Conservation (phyloP, 1,140 invertebrate genomes). For the Lepidurus packardi region DNA sequence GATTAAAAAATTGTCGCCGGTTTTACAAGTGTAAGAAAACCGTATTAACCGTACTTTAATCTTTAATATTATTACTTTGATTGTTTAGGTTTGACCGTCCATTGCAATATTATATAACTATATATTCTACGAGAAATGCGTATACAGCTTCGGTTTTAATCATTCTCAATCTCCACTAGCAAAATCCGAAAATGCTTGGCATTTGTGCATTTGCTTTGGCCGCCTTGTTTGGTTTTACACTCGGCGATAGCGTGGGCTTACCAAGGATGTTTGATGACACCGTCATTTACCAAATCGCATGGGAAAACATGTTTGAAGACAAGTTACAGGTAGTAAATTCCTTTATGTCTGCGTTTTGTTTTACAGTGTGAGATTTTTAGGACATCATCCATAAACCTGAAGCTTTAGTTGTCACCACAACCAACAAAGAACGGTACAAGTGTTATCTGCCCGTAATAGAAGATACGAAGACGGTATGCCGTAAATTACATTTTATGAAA, state of each 20-base stretch:
- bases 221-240: conserved; percentile 5
- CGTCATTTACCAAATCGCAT: conserved; percentile 71
- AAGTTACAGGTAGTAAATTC: conserved; percentile 33
- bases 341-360: neutral
- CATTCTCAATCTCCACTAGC: no score
- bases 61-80: no score
- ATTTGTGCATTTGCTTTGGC: neutral
- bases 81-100: no score
- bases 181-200: neutral
- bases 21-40: neutral
- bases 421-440: conserved; percentile 30
- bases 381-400: conserved; percentile 20
- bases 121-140: no score
- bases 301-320: conserved; percentile 43
- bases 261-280: conserved; percentile 73
- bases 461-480: conserved; percentile 31
- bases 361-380: conserved; percentile 22
- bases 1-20: neutral
- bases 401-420: conserved; percentile 26
- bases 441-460: conserved; percentile 31
- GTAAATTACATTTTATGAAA: neutral
- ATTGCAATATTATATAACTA: no score
- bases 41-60: neutral
- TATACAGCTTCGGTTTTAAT: no score
- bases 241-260: conserved; percentile 27